These are phyloP conservation scores for Siderastrea siderea DNA, from an alignment of 92 coral and sea anemone genomes.

Conservation along the genomic window DNA sequence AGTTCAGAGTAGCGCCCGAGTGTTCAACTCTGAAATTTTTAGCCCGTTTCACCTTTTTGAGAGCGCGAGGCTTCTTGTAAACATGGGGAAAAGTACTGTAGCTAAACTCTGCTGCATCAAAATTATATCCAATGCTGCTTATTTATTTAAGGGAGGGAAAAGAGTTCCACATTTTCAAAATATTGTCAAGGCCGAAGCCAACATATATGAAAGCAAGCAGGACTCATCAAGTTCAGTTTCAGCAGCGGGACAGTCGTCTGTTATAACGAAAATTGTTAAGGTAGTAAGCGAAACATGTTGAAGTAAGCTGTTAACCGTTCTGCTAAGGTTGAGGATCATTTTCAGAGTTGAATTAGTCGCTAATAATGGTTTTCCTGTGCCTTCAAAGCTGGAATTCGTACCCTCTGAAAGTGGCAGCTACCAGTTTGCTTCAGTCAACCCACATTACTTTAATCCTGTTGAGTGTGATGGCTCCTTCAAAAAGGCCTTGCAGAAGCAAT, in stretches of 20 bases:
- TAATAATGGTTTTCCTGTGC: too few species aligned
- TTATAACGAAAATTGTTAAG: too few species aligned
- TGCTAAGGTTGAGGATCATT: too few species aligned
- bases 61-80: not conserved
- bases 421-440: constrained; percentile 8
- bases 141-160: not conserved
- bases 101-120: not conserved
- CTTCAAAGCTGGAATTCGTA: constrained; percentile 7
- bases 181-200: not conserved
- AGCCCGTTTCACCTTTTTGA: too few species aligned
- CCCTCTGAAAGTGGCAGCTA: constrained; percentile 15
- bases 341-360: too few species aligned
- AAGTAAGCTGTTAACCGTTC: too few species aligned
- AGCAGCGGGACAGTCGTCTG: too few species aligned
- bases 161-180: not conserved
- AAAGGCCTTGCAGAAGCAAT: constrained; percentile 15
- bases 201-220: too few species aligned
- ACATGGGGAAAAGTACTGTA: not conserved
- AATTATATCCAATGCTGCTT: not conserved
- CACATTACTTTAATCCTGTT: constrained; percentile 28
- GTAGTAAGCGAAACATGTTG: too few species aligned
- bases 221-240: too few species aligned
- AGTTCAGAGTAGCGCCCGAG: too few species aligned
- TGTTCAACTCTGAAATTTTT: too few species aligned
- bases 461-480: constrained; percentile 34